phyloP scores from a whole-genome alignment of 2,888 invertebrate species.

The Orchesellides sinensis region DNA sequence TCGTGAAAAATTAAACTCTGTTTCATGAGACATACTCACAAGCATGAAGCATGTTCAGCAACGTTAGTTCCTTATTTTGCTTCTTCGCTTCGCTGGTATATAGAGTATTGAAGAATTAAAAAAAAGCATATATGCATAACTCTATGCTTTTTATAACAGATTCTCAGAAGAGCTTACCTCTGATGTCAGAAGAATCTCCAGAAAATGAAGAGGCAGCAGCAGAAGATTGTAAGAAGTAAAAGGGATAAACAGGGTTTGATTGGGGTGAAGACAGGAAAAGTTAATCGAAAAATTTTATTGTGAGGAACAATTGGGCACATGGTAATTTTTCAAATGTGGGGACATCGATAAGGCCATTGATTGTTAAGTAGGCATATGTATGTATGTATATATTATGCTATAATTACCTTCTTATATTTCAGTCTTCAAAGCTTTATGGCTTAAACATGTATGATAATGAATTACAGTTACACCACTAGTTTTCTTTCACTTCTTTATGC shows the following conservation, averaged over 20 bases:
- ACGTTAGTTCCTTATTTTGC: constrained; percentile 32
- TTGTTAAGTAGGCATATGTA: too few relatives aligned
- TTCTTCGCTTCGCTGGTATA: constrained; percentile 24
- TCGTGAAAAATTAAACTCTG: constrained; percentile 63
- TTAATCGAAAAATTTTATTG: neutral
- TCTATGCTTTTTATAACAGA: constrained; percentile 67
- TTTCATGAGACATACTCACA: constrained; percentile 39
- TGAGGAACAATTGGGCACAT: too few relatives aligned
- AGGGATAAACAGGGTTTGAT: constrained; percentile 8
- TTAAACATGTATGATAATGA: too few relatives aligned
- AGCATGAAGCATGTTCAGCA: constrained; percentile 10
- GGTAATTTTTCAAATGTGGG: too few relatives aligned
- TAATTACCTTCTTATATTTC: too few relatives aligned
- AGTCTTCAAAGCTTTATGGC: too few relatives aligned
- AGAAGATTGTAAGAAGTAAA: neutral
- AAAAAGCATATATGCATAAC: constrained; percentile 14
- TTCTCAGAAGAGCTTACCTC: constrained; percentile 73
- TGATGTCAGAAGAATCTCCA: constrained; percentile 71
- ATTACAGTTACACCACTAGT: too few relatives aligned
- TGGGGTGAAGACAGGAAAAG: neutral
- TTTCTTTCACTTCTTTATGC: too few relatives aligned
- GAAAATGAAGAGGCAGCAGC: constrained; percentile 42
- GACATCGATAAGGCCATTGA: too few relatives aligned
- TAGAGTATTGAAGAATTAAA: neutral
- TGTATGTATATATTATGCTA: too few relatives aligned